Evolutionary conservation across 64 coral and sea anemone species (phyloP), one percentile per base, ranked within the genome.

Genomic region (Astreopora myriophthalma): DNA sequence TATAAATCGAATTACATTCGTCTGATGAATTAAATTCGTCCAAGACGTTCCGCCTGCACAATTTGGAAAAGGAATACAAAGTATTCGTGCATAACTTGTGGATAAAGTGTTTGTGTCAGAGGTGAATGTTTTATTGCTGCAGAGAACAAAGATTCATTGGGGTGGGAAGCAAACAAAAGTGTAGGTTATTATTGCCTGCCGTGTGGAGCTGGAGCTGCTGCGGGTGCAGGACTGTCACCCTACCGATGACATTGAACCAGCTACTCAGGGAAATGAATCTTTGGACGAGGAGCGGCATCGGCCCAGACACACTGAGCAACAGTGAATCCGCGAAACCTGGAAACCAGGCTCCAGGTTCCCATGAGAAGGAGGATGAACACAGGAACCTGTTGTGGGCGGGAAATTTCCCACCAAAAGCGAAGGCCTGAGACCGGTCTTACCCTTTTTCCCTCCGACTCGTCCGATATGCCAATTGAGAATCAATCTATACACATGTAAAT

Each of bases 1-100:
- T 77, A 77, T 89, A 77, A 89, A 89, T 33, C 24, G 87, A 89
- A 89, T 89, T 77, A 38, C 13, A 89, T 89, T 89, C 87, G 71
- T 89, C 87, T 44, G 51, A 44, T 33, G 71, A n/a, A 89, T 89
- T 89, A 76, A 89, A 77, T 89, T 89, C 55, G 73, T 89, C 73
- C 55, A 64, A 89, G 87, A 89, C 73, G 87, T 89, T 67, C 65
- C 81, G 20, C 60, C 38, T 67, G 58, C 58, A 85, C 20, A 23
- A 67, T n/a, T 26, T 85, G 81, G 16, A 64, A 67, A 40, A 68
- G 65, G 39, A 40, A 62, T 42, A 85, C 61, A 25, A 66, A 85
- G 20, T 68, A 68, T 65, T 62, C 34, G n/a, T 85, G 81, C 39
- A 85, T 85, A 67, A 25, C 29, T 12, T 68, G 81, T 67, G 81